A percentile compares a stretch with the other conserved stretches of the same genome.
Conservation (phyloP, 2,888 invertebrate species). For the Archips crataeganus region DNA sequence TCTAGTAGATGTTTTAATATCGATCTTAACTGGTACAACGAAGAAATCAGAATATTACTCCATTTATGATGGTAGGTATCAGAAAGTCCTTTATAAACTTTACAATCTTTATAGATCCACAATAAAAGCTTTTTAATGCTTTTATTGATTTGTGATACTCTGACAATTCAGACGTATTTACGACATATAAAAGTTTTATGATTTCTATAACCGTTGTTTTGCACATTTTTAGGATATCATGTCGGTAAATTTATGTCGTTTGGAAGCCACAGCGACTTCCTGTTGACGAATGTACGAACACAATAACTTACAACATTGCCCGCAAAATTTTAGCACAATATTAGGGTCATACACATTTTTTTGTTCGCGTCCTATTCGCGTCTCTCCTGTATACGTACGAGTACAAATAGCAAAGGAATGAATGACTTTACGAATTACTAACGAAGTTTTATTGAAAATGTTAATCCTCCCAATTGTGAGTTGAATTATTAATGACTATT, state of each 20-base stretch:
- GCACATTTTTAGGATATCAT: constrained; percentile 7
- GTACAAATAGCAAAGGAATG: background rate
- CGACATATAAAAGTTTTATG: constrained; percentile 5
- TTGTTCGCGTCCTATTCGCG: no score
- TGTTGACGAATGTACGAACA: background rate
- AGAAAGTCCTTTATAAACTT: background rate
- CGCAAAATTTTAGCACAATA: no score
- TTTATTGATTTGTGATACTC: constrained; percentile 21
- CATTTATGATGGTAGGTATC: background rate
- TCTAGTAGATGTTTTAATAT: background rate
- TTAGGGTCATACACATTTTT: no score
- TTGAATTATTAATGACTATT: no score
- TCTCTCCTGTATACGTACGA: no score
- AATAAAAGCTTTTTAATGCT: constrained; percentile 6
- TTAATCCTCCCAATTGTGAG: no score
- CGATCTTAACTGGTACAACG: background rate
- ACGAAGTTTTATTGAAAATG: no score
- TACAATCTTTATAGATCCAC: background rate
- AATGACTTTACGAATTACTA: no score
- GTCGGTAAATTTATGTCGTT: constrained; percentile 8
- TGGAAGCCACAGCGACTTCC: constrained; percentile 1
- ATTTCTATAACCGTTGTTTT: background rate
- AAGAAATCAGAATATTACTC: background rate
- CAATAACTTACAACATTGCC: background rate
- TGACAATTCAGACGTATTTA: constrained; percentile 1